Percentiles rank a stretch among this genome's conserved stretches.
Evolutionary conservation across 2,797 vertebrate genomes (phyloP).

Genomic region (Oreonectes daqikongensis): DNA sequence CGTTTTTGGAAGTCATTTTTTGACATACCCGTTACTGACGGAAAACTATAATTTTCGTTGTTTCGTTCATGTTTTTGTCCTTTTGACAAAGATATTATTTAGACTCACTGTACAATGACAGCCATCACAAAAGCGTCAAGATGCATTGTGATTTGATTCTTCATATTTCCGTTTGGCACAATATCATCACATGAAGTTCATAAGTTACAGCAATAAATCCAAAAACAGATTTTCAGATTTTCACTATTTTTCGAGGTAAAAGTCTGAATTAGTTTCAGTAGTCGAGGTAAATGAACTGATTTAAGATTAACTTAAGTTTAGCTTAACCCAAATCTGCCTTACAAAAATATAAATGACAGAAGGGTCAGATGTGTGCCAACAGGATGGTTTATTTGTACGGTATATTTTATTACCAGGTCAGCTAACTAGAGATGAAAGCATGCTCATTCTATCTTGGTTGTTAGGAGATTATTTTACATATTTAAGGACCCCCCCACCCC

Average conservation of each 20-base stretch:
- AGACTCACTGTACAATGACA: neutral
- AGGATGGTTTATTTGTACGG: neutral
- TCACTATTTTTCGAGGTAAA: neutral
- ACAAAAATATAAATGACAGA: neutral
- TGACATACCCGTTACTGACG: conserved; percentile 4
- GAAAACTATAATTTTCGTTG: conserved; percentile 3
- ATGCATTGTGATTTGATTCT: neutral
- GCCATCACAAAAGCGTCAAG: neutral
- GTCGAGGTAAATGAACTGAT: neutral
- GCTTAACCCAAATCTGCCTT: neutral
- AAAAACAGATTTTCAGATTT: neutral
- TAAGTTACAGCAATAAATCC: neutral
- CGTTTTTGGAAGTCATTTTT: too few species aligned
- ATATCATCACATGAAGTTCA: neutral
- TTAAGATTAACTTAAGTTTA: neutral
- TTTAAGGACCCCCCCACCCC: too few species aligned
- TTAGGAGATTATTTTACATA: neutral
- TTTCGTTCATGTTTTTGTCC: neutral
- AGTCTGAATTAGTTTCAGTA: neutral
- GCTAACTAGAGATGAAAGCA: neutral
- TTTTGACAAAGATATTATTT: conserved; percentile 12
- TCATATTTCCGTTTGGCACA: neutral
- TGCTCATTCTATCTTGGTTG: neutral
- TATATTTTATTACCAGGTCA: neutral
- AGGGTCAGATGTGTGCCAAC: neutral